Evolutionary conservation across 2,113 vertebrate genomes (phyloP).

Genomic region (Tachuris rubrigastra): DNA sequence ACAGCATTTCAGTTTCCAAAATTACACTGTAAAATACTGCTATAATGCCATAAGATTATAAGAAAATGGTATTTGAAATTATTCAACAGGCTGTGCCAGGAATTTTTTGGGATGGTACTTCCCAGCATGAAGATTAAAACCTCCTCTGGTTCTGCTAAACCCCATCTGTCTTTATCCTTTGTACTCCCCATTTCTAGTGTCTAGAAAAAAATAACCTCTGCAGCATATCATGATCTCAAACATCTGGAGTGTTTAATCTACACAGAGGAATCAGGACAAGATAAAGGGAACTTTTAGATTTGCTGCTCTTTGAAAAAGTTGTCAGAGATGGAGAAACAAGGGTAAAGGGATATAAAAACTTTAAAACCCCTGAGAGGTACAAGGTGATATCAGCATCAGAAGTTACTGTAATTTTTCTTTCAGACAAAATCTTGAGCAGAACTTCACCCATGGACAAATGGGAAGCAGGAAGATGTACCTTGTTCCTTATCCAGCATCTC

Average conservation of each 20-base stretch:
- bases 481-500: not conserved
- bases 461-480: not conserved
- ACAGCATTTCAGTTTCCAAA: not conserved
- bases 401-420: not conserved
- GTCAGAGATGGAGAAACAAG: not conserved
- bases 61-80: not conserved
- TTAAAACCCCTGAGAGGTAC: not conserved
- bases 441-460: not conserved
- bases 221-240: not conserved
- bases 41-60: rapidly evolving
- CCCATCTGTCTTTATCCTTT: not conserved
- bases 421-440: not conserved
- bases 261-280: not conserved
- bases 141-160: not conserved
- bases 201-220: not conserved
- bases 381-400: not conserved
- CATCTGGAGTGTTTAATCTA: not conserved
- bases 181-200: not conserved
- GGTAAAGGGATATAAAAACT: not conserved
- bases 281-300: not conserved
- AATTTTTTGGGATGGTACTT: not conserved
- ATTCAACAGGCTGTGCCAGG: not conserved
- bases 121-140: not conserved
- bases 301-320: rapidly evolving
- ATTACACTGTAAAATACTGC: not conserved